Conservation (phyloP, 2,113 vertebrate genomes). For the Odobenus rosmarus region DNA sequence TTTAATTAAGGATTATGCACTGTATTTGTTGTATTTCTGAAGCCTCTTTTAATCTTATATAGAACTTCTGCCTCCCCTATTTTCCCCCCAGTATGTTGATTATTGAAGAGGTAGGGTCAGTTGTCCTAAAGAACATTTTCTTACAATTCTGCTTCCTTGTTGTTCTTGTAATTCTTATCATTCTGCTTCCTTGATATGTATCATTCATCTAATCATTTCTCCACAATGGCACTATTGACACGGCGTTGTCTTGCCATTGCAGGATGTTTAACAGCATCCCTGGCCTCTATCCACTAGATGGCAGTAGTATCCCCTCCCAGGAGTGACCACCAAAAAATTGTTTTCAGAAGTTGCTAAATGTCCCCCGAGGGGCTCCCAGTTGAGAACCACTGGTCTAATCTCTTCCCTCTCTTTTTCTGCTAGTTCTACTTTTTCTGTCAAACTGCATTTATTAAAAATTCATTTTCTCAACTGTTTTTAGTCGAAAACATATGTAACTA, state of each 20-base stretch:
- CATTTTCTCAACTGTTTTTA: not conserved
- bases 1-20: not conserved
- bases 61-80: not conserved
- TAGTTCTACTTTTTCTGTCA: not conserved
- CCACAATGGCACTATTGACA: not conserved
- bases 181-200: not conserved
- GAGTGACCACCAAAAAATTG: not conserved
- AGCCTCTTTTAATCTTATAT: not conserved
- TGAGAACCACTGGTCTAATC: not conserved
- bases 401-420: not conserved
- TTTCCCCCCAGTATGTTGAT: not conserved
- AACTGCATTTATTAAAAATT: not conserved
- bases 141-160: constrained; percentile 31
- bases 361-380: not conserved
- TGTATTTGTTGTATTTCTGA: not conserved
- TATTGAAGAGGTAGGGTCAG: not conserved
- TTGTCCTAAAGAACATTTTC: not conserved
- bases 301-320: not conserved
- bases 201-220: not conserved
- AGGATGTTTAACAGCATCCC: not conserved
- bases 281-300: not conserved
- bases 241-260: not conserved
- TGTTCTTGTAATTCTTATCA: not conserved
- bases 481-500: not conserved
- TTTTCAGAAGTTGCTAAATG: not conserved